Conservation (phyloP, 2,113 vertebrate species). For the Aldabrachelys gigantea region DNA sequence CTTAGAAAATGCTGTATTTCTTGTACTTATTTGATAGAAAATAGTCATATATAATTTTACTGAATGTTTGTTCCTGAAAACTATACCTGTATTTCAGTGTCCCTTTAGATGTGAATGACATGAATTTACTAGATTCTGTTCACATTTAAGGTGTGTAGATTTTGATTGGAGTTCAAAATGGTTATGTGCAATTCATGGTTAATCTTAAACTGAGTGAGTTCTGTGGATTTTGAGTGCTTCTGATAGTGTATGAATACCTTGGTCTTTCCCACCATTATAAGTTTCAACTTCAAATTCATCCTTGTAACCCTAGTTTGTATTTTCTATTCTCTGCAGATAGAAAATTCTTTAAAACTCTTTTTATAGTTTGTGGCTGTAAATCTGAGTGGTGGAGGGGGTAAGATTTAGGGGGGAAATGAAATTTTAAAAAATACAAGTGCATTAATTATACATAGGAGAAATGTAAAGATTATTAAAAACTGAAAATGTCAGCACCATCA, state of each 20-base stretch:
- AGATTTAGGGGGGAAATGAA: conserved; percentile 4
- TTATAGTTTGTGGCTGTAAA: not conserved
- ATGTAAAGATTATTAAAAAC: not conserved
- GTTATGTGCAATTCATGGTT: not conserved
- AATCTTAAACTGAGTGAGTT: not conserved
- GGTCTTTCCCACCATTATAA: not conserved
- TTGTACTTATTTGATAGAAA: not conserved
- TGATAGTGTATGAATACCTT: not conserved
- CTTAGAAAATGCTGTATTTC: not conserved
- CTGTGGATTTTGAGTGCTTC: not conserved
- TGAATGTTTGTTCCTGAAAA: not conserved
- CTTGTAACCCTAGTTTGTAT: not conserved
- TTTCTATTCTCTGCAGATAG: not conserved
- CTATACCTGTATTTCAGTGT: not conserved
- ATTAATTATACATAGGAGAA: not conserved
- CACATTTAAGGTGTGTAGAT: not conserved
- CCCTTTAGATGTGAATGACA: not conserved
- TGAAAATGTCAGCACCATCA: not conserved
- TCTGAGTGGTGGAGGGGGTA: not conserved
- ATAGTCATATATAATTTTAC: not conserved
- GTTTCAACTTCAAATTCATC: not conserved
- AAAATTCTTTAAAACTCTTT: not conserved
- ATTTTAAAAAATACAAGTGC: not conserved
- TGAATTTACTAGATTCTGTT: not conserved
- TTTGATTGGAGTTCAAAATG: not conserved